Evolutionary conservation across 2,113 vertebrate species (phyloP), one percentile per base, ranked within the genome.

Genomic region (Strix aluco): DNA sequence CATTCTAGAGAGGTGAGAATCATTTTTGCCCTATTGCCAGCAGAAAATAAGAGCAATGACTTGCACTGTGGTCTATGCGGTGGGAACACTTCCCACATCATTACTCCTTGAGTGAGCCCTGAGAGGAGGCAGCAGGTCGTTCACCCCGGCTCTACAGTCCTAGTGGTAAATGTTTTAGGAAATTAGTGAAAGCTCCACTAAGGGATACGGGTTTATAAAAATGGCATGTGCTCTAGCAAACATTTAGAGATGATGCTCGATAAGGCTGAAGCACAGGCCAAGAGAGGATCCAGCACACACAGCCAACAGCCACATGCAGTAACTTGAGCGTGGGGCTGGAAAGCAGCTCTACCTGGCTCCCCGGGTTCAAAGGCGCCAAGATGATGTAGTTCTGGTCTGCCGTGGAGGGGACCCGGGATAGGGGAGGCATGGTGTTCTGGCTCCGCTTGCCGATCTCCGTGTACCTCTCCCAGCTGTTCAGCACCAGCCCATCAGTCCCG

Each of bases 381-480:
- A 99, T 99, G 98, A 99, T 99, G 96, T 99, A 99, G 98, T 99
- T 99, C 96, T 99, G 98, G 98, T 99, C 99, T 1, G 98, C 97
- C 9, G 98, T 90, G 10, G 99, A 98, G 3, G 98, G 98, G 72
- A 98, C 98, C 4, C 98, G 97, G 79, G 99, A 98, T 88, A 94
- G 97, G 40, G 98, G 96, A 4, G 80, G 99, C 98, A 98, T 97
- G 88, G 86, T 98, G 58, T 49, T 97, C 88, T 94, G 98, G 94
- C 96, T 54, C 17, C 92, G 71, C 92, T 98, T 98, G 42, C 99
- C 98, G 5, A 98, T 88, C 84, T 99, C 98, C 0, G 98, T 98
- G 92, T 98, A 98, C 95, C 98, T 98, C 84, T 99, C 99, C 94
- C 98, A 98, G 94, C 97, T 15, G 47, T 98, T 97, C 2, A 97